Conservation (phyloP, 2,797 vertebrate species). For the Siniperca obscura region DNA sequence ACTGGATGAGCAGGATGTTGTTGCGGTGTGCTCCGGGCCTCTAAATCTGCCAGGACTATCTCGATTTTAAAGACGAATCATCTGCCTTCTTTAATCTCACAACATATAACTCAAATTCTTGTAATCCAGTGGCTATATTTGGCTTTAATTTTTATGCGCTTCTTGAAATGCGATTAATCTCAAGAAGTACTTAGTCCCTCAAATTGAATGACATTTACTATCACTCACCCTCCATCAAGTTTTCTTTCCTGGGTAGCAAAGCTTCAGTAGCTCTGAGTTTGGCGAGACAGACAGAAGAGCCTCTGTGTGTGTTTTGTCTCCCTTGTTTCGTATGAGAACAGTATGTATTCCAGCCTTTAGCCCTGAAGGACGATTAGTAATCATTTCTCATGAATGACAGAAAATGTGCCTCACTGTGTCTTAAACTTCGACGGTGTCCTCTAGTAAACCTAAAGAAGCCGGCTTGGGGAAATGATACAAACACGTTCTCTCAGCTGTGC, state of each 20-base stretch:
- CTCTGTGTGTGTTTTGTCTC: constrained; percentile 36
- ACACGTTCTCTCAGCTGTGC: not conserved
- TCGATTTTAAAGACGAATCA: not conserved
- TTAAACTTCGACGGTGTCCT: not conserved
- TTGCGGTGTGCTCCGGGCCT: not conserved
- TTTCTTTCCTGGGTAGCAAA: not conserved
- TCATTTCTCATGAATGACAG: constrained; percentile 13
- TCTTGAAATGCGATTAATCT: constrained; percentile 9
- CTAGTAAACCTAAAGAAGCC: not conserved
- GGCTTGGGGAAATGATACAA: not conserved
- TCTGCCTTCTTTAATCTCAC: not conserved
- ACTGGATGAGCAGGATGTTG: not conserved
- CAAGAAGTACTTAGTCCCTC: not conserved
- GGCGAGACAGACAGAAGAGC: not conserved
- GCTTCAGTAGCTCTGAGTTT: constrained; percentile 25
- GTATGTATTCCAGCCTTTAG: constrained; percentile 6
- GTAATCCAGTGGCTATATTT: not conserved
- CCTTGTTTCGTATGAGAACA: constrained; percentile 27
- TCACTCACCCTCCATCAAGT: rapidly evolving
- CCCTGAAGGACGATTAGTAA: constrained; percentile 12
- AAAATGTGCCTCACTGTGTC: not conserved
- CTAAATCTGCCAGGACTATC: not conserved
- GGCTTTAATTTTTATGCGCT: not conserved
- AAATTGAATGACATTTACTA: constrained; percentile 21
- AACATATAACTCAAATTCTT: not conserved